Evolutionary conservation across 2,113 vertebrate genomes (phyloP), one percentile per base, ranked within the genome.

Genomic region (Merops nubicus): DNA sequence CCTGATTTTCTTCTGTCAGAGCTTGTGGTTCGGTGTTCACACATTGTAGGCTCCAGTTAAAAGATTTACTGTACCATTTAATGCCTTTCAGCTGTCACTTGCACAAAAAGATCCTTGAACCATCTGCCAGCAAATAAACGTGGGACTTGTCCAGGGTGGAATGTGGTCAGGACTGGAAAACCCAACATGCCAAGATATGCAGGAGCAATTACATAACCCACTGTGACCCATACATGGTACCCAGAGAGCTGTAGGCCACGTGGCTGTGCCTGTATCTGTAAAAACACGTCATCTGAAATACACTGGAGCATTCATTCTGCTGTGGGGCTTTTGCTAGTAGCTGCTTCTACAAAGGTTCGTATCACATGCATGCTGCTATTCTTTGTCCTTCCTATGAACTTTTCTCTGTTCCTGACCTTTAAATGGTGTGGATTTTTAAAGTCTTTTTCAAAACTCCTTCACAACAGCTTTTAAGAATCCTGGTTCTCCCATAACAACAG

Each of bases 71-170:
- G 88, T 62, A 50, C 33, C 85, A 40, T 64, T 91, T 95, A 97
- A 97, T 96, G 94, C 59, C 67, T 96, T 97, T 96, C 97, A 95
- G 73, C 85, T 97, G 92, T 85, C 91, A 89, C 40, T 77, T 0
- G 4, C 77, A 93, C 88, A 93, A 93, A 95, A 95, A 11, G 19
- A 93, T 92, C 67, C 80, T 85, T 73, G 76, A 95, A 94, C 0
- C 8, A 94, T 86, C 80, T 75, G 91, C 92, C 85, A 94, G 63
- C 38, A 73, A 94, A 94, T n/a, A 43, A 93, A 87, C 47, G 50
- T 76, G 88, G 68, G 53, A 38, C 13, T 96, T 94, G 82, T 85
- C 91, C 89, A 51, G 54, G 42, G 56, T 60, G 83, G 45, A 91
- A 12, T 65, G 94, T 86, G 73, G 85, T 70, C 69, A 95, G 84